Percentiles rank a stretch among this genome's conserved stretches.
Conservation (phyloP, 1,140 invertebrate species). For the Delia radicum region DNA sequence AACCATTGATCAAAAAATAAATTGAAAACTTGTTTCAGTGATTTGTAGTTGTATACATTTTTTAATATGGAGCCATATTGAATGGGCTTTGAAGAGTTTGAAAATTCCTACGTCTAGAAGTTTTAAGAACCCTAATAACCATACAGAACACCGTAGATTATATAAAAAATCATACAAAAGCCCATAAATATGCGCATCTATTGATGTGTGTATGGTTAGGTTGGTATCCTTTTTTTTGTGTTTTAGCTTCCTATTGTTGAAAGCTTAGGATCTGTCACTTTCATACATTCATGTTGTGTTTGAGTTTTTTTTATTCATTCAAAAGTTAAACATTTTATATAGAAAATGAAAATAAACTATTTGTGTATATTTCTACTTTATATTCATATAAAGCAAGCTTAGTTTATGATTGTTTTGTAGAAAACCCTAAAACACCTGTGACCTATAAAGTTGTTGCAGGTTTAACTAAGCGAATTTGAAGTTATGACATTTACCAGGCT, state of each 20-base stretch:
- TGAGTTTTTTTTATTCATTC: neutral
- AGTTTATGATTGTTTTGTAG: neutral
- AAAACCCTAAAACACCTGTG: neutral
- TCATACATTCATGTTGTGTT: neutral
- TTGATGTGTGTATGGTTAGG: neutral
- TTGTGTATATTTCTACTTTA: neutral
- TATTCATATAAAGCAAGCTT: neutral
- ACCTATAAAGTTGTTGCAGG: neutral
- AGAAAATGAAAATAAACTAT: neutral
- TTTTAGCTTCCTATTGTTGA: constrained; percentile 1
- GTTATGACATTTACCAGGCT: no score
- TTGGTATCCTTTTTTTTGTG: constrained; percentile 14
- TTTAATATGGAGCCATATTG: no score
- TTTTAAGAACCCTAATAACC: neutral
- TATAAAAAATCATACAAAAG: neutral
- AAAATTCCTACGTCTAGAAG: no score
- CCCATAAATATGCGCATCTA: neutral
- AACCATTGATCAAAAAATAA: no score
- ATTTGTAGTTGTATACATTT: no score
- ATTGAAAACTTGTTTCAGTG: no score
- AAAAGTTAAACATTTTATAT: neutral
- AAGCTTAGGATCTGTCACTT: constrained; percentile 13
- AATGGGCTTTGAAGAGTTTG: no score
- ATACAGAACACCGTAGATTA: neutral
- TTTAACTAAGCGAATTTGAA: no score